Base-by-base conservation (phyloP, 1,140 invertebrate species). In the Zaprionus gabonicus region DNA sequence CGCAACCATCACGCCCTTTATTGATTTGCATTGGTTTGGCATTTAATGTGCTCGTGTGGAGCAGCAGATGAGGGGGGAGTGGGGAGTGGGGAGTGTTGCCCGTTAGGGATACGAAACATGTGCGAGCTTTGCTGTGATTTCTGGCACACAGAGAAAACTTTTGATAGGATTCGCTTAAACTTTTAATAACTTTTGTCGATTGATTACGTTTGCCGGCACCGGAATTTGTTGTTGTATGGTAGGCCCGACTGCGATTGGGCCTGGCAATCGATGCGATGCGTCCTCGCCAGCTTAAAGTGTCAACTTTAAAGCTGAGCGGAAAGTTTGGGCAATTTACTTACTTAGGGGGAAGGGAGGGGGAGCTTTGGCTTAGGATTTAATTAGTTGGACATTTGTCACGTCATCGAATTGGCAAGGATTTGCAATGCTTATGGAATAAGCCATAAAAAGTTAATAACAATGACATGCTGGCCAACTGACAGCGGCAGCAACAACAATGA, bases 141-240 rank as follows among this genome's bases (percentile, higher is more conserved):
- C 56, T 71, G 62, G 41, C 49, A 34, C 62, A 75, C 46, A 69
- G 56, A 36, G 34, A 55, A 78, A 87, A 87, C 41, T 88, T 88
- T 88, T 87, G 78, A 65, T 67, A 56, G 73, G 74, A 71, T 75
- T 72, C 68, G 68, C 69, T 31, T 70, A 87, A 87, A 87, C 64
- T 87, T 87, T 90, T 87, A 87, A 87, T 87, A 90, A 86, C 84
- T 87, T 87, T 84, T 88, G 85, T 90, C 84, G 88, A 87, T 87
- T 87, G 84, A 88, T 90, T 87, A 78, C 79, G 65, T 70, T 70
- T 12, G 70, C 53, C 41, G 57, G 68, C 63, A 9, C 7, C n/a
- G 36, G 70, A 78, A 49, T 51, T 58, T 44, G 53, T 49, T 70
- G 23, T 20, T 20, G 20, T 20, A 20, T 20, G 20, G 20, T 63